Conservation (phyloP, 2,888 invertebrate genomes). For the Agonopterix alstromeriana region DNA sequence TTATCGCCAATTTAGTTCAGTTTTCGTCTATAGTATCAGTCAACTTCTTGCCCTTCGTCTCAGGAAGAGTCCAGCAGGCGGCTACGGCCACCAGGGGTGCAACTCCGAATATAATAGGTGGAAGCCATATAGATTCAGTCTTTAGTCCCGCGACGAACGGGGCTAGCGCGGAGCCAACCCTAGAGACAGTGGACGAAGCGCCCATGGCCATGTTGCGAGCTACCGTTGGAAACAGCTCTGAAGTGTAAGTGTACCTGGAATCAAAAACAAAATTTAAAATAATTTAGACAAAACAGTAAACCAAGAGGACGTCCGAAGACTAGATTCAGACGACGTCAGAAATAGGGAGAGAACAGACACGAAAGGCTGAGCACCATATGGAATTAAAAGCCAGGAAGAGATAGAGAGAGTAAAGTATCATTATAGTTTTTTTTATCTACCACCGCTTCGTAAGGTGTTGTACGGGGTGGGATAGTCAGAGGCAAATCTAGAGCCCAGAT, state of each 20-base stretch:
- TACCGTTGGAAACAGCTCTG: conserved; percentile 78
- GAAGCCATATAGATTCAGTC: conserved; percentile 21
- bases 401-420: too few species aligned
- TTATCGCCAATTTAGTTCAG: background rate
- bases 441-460: too few species aligned
- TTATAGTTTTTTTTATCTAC: too few species aligned
- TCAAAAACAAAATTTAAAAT: background rate
- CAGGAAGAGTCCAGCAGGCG: conserved; percentile 24
- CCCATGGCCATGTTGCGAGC: conserved; percentile 77
- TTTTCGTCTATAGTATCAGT: conserved; percentile 19
- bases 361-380: too few species aligned
- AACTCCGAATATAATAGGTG: conserved; percentile 26
- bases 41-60: conserved; percentile 28
- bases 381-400: too few species aligned
- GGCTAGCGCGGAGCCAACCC: conserved; percentile 76
- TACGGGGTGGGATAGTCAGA: too few species aligned
- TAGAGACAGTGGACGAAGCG: conserved; percentile 74
- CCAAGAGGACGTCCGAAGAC: too few species aligned
- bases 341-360: too few species aligned
- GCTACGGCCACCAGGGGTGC: conserved; percentile 24
- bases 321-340: too few species aligned
- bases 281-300: too few species aligned
- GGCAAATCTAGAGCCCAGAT: too few species aligned
- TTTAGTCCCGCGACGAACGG: conserved; percentile 67
- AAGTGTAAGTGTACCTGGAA: conserved; percentile 49